Evolutionary conservation across 1,140 invertebrate genomes (phyloP), one percentile per base, ranked within the genome.

Genomic region (Pachypeltis micranthus): DNA sequence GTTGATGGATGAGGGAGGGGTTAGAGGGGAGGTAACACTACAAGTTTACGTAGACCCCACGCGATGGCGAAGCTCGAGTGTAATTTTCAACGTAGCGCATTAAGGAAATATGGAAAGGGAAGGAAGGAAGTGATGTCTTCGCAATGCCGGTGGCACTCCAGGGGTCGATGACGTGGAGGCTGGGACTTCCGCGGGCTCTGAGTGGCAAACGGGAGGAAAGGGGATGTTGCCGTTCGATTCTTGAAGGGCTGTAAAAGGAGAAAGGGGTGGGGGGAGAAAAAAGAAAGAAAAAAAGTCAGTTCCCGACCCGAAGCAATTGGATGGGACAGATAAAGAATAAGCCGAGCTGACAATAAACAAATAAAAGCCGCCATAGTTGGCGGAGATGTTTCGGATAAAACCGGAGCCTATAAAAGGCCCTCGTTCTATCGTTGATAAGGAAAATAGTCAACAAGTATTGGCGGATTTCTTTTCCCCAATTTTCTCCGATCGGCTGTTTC

Each of bases 291-390:
- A 39, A 51, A 51, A 51, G 47, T 51, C 47, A 21, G 47, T 10
- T 51, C 47, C 19, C 57, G 57, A 59, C 57, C 57, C 57, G 29
- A 31, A 28, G 57, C 57, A 59, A 59, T 59, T 59, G 57, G 57
- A 59, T 59, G 26, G 57, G 57, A 34, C 57, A 59, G 57, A 59
- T 59, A 59, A 59, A 59, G 57, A 59, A 59, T 59, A 59, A 28
- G 31, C 57, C n/a, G 27, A 59, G 57, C 57, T 59, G 57, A 59
- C 57, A 59, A 59, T 59, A 59, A 59, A 59, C 57, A 59, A 59
- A 59, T 59, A 59, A 59, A 59, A 59, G 31, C 26, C 57, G n/a
- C 57, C 28, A 59, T 59, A 59, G 57, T 59, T 21, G 25, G 25
- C 16, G 54, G 29, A 28, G 26, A 59, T 29, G 57, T 10, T n/a